Percentiles rank a stretch among this genome's conserved stretches.
phyloP scores from a whole-genome alignment of 2,797 vertebrate species.

The Melanotaenia parkinsoni region DNA sequence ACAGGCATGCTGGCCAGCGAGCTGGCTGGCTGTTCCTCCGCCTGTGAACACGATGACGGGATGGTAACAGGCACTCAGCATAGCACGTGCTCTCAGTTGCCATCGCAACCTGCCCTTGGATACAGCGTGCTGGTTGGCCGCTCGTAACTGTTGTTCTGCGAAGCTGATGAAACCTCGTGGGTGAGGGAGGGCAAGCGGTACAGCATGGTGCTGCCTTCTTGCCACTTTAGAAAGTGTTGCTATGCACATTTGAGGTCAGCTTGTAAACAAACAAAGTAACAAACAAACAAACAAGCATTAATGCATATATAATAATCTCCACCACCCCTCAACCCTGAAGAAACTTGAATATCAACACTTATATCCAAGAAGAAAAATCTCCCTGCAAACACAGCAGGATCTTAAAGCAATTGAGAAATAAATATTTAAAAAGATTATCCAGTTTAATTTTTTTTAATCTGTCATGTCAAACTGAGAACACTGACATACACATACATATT shows the following conservation, averaged over 20 bases:
- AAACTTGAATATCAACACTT: conserved; percentile 47
- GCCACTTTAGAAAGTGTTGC: conserved; percentile 80
- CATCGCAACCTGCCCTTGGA: conserved; percentile 84
- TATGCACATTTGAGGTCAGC: conserved; percentile 79
- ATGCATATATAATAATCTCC: conserved; percentile 26
- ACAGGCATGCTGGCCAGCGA: conserved; percentile 62
- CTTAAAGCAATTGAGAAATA: conserved; percentile 29
- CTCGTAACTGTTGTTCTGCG: conserved; percentile 78
- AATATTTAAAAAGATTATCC: conserved; percentile 48
- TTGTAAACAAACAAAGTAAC: conserved; percentile 73
- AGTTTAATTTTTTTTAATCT: conserved; percentile 17
- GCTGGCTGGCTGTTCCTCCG: conserved; percentile 74
- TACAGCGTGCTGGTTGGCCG: conserved; percentile 87
- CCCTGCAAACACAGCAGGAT: conserved; percentile 49
- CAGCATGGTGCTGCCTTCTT: conserved; percentile 58
- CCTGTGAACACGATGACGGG: conserved; percentile 75
- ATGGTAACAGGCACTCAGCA: conserved; percentile 82
- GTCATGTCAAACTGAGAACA: conserved; percentile 10
- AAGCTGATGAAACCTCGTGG: conserved; percentile 79
- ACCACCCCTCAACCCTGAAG: neutral
- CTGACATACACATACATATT: neutral
- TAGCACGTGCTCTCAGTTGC: conserved; percentile 83
- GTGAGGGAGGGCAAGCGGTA: conserved; percentile 68
- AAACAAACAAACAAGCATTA: conserved; percentile 16
- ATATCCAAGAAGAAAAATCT: conserved; percentile 46